A percentile compares a stretch with the other conserved stretches of the same genome.
Evolutionary conservation across 1,140 invertebrate species (phyloP).

Genomic region (Thaumetopoea pityocampa): DNA sequence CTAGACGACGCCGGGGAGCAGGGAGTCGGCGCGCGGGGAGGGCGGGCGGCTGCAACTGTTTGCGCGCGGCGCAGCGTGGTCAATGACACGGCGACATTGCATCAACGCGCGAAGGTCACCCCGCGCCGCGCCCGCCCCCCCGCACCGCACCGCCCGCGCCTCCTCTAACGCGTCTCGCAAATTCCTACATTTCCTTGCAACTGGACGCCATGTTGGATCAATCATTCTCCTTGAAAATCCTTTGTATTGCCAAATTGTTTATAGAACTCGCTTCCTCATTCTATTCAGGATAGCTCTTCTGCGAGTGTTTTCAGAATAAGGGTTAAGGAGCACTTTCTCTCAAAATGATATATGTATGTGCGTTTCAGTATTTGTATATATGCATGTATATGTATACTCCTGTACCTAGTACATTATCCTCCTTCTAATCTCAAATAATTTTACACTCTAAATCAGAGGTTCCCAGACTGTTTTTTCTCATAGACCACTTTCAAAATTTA

Average conservation of each 20-base stretch:
- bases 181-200: conserved; percentile 66
- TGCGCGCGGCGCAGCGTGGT: conserved; percentile 58
- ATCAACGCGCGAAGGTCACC: conserved; percentile 71
- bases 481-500: too few species aligned
- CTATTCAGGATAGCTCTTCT: too few species aligned
- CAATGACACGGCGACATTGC: conserved; percentile 73
- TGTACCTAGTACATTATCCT: too few species aligned
- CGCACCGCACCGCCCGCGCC: conserved; percentile 11
- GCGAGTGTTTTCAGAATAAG: too few species aligned
- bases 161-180: conserved; percentile 48
- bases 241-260: conserved; percentile 4
- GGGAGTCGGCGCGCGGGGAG: conserved; percentile 19
- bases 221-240: conserved; percentile 32
- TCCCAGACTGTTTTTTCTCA: too few species aligned
- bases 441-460: too few species aligned
- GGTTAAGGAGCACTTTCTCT: too few species aligned
- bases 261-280: too few species aligned
- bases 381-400: too few species aligned
- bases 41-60: conserved; percentile 52
- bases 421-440: too few species aligned
- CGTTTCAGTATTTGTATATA: too few species aligned
- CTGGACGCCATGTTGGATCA: conserved; percentile 64
- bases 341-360: too few species aligned
- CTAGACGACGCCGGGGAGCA: conserved; percentile 29
- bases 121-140: conserved; percentile 29